Conservation (phyloP, 2,888 invertebrate genomes). For the Lithosia quadra region DNA sequence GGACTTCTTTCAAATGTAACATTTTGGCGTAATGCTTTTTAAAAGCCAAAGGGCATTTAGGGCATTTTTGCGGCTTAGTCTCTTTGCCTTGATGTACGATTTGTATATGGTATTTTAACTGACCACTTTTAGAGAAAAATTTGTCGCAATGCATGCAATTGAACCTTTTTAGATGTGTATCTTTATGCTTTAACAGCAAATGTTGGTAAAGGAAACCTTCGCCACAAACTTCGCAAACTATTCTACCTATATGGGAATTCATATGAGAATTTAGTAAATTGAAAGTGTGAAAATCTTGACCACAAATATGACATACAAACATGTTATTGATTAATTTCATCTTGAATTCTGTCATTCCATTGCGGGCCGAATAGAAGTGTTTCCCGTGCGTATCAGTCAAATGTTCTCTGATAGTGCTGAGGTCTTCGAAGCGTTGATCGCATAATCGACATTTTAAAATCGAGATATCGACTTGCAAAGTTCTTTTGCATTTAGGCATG, state of each 20-base stretch:
- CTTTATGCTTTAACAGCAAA: slow-evolving; percentile 62
- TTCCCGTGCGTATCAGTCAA: slow-evolving; percentile 54
- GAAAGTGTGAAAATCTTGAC: slow-evolving; percentile 59
- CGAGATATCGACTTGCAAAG: slow-evolving; percentile 67
- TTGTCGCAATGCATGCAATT: slow-evolving; percentile 72
- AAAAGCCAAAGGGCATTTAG: slow-evolving; percentile 61
- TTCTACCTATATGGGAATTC: slow-evolving; percentile 67
- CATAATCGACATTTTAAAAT: slow-evolving; percentile 64
- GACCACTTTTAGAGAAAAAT: slow-evolving; percentile 72
- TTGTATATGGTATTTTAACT: slow-evolving; percentile 75
- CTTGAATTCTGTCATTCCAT: slow-evolving; percentile 70
- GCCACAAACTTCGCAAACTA: slow-evolving; percentile 71
- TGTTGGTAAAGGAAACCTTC: slow-evolving; percentile 65
- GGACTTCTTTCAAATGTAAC: slow-evolving; percentile 61
- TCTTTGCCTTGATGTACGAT: slow-evolving; percentile 66
- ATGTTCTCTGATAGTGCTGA: slow-evolving; percentile 59
- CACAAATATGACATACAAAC: slow-evolving; percentile 65
- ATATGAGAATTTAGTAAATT: slow-evolving; percentile 63
- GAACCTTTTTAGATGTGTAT: slow-evolving; percentile 57
- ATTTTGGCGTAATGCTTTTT: slow-evolving; percentile 69
- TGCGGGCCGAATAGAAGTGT: slow-evolving; percentile 56
- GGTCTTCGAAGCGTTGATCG: slow-evolving; percentile 43
- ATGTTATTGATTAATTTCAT: slow-evolving; percentile 56
- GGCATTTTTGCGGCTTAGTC: slow-evolving; percentile 59
- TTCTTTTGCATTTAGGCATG: slow-evolving; percentile 61